A percentile compares a stretch with the other conserved stretches of the same genome.
Evolutionary conservation across 2,888 invertebrate species (phyloP).

Genomic region (Nymphalis polychloros): DNA sequence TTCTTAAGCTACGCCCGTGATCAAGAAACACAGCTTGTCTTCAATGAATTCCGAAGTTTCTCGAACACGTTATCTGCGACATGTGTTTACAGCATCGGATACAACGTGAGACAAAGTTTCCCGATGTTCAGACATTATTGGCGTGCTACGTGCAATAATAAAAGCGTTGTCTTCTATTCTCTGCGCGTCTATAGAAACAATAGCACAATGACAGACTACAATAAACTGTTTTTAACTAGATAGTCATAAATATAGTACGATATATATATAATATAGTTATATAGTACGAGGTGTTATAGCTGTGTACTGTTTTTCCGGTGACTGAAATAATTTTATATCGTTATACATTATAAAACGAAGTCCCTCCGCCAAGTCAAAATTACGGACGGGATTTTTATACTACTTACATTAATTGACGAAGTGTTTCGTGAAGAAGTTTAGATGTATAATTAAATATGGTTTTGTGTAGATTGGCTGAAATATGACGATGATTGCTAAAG

Average conservation of each 20-base stretch:
- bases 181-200: not conserved
- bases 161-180: not conserved
- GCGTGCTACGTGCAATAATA: conserved; percentile 12
- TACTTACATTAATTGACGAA: no score
- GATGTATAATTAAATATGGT: no score
- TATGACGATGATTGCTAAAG: no score
- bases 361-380: no score
- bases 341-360: no score
- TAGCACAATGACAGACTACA: not conserved
- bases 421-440: no score
- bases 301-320: no score
- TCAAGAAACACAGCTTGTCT: conserved; percentile 20
- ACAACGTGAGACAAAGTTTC: conserved; percentile 33
- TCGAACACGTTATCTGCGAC: conserved; percentile 32
- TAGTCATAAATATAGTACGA: not conserved
- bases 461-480: no score
- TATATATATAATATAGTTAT: no score
- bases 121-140: conserved; percentile 31
- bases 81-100: conserved; percentile 32
- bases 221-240: conserved; percentile 4
- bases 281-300: no score
- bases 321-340: not conserved
- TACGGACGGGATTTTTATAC: no score
- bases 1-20: conserved; percentile 2
- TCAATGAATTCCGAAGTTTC: conserved; percentile 32